phyloP scores from a whole-genome alignment of 1,140 invertebrate species.

The Drosophila navojoa region DNA sequence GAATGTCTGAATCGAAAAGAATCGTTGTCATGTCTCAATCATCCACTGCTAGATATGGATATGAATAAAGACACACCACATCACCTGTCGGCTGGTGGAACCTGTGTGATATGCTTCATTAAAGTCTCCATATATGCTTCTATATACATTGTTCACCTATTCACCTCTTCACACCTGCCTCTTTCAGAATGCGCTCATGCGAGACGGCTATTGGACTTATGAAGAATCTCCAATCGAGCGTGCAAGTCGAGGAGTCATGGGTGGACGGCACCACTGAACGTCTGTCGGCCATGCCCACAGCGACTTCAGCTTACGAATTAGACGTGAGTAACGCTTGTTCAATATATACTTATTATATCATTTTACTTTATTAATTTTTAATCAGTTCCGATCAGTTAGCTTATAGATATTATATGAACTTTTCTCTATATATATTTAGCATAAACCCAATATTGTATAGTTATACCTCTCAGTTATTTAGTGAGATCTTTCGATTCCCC shows the following conservation, averaged over 20 bases:
- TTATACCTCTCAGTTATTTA: conserved; percentile 15
- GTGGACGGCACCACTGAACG: conserved; percentile 88
- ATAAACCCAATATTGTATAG: conserved; percentile 54
- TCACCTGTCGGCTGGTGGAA: conserved; percentile 42
- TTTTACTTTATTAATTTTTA: conserved; percentile 37
- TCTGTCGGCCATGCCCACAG: conserved; percentile 82
- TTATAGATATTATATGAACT: conserved; percentile 35
- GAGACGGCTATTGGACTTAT: conserved; percentile 93
- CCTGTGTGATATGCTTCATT: conserved; percentile 38
- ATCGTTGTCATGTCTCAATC: no score
- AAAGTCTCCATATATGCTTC: conserved; percentile 7
- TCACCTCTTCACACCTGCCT: conserved; percentile 9
- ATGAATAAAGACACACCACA: background rate
- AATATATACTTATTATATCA: conserved; percentile 28
- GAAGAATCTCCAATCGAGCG: conserved; percentile 93
- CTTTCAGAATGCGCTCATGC: conserved; percentile 90
- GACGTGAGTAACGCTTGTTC: conserved; percentile 75
- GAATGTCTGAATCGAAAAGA: no score
- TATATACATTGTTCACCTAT: background rate
- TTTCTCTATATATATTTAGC: conserved; percentile 26
- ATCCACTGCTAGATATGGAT: background rate
- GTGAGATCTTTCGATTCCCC: conserved; percentile 20
- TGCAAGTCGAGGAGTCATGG: conserved; percentile 94
- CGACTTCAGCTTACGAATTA: conserved; percentile 83
- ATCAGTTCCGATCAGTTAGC: conserved; percentile 35